These are phyloP conservation scores for Coturnix japonica DNA, from an alignment of 2,113 vertebrate species.

Conservation along the genomic window DNA sequence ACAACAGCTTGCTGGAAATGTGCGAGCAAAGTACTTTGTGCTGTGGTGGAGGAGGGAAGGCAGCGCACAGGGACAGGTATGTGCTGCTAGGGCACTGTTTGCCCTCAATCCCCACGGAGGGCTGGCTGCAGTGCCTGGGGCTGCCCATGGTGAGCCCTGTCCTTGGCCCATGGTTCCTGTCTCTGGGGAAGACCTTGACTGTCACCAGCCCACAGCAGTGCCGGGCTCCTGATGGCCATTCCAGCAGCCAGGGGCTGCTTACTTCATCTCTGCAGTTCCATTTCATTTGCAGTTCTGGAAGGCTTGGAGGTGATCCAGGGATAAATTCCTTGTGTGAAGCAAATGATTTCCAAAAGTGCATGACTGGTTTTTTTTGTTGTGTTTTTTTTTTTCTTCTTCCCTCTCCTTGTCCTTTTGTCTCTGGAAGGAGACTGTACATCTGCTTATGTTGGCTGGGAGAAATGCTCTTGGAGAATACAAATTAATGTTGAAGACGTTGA, in stretches of 20 bases:
- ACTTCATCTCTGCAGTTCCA: neutral
- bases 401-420: neutral
- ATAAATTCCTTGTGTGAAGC: constrained; percentile 24
- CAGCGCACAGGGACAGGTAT: rapidly evolving
- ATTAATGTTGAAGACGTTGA: neutral
- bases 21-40: constrained; percentile 10
- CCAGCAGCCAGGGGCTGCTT: neutral
- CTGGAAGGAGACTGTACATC: neutral
- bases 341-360: neutral
- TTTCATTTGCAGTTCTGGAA: constrained; percentile 1
- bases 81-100: neutral
- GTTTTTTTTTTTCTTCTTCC: neutral
- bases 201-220: neutral
- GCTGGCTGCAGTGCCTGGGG: neutral
- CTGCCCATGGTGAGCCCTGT: rapidly evolving
- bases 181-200: neutral
- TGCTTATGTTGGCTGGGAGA: constrained; percentile 29
- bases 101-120: rapidly evolving
- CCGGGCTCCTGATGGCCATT: rapidly evolving
- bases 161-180: neutral
- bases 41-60: constrained; percentile 13
- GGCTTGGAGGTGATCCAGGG: constrained; percentile 30
- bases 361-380: neutral
- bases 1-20: constrained; percentile 47
- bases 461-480: constrained; percentile 31